These are phyloP conservation scores for Papilio gigon DNA, from an alignment of 2,888 invertebrate genomes.

Conservation along the genomic window DNA sequence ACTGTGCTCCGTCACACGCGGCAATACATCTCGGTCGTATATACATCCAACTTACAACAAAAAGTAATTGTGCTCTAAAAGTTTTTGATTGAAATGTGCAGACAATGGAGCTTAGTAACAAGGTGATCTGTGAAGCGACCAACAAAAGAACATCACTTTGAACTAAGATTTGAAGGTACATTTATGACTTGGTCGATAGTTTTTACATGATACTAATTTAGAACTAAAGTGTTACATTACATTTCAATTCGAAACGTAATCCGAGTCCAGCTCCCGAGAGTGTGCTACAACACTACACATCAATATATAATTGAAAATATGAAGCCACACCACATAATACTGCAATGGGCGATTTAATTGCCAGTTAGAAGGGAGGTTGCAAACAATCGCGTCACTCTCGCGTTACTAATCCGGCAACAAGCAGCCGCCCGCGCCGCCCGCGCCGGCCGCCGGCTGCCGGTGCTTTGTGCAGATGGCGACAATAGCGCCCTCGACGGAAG, in stretches of 20 bases:
- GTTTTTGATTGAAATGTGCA: not conserved
- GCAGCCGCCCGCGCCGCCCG: not conserved
- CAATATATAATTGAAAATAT: not conserved
- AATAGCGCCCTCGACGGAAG: not conserved
- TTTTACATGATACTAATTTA: too few relatives aligned
- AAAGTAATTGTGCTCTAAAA: not conserved
- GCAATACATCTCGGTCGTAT: not conserved
- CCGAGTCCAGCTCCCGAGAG: not conserved
- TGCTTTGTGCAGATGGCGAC: conserved; percentile 7
- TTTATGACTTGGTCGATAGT: not conserved
- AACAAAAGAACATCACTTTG: not conserved
- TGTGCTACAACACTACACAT: not conserved
- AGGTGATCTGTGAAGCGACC: not conserved
- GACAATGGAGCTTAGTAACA: not conserved
- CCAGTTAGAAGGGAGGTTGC: not conserved
- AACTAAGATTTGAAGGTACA: not conserved
- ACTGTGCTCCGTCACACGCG: not conserved
- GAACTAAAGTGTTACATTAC: not conserved
- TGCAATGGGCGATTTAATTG: not conserved
- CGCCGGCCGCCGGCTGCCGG: not conserved
- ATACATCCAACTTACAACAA: not conserved
- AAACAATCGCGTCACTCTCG: not conserved
- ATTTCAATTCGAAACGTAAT: not conserved
- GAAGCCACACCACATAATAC: not conserved
- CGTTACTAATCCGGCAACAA: not conserved